Percentiles rank a stretch among this genome's conserved stretches.
These are phyloP conservation scores for Trichomycterus rosablanca DNA, from an alignment of 2,113 vertebrate genomes.

Conservation along the genomic window DNA sequence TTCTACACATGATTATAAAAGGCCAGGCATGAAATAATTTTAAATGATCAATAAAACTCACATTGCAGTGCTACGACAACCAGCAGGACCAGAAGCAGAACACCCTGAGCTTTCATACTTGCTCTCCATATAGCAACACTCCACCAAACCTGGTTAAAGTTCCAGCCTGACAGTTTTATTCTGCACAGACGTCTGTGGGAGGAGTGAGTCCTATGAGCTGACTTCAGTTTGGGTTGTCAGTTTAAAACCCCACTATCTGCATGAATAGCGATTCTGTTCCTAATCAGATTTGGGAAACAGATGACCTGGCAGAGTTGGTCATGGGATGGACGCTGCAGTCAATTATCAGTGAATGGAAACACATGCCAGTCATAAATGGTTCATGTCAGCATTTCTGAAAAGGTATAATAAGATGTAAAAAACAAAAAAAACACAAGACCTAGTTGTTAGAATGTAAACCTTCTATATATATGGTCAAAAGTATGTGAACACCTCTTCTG, in stretches of 20 bases:
- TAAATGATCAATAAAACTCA: slow-evolving; percentile 46
- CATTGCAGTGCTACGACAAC: slow-evolving; percentile 55
- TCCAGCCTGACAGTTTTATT: slow-evolving; percentile 28
- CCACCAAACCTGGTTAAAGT: slow-evolving; percentile 32
- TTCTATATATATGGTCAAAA: too few relatives aligned
- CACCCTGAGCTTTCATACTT: slow-evolving; percentile 54
- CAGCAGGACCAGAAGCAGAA: slow-evolving; percentile 51
- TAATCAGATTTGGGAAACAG: slow-evolving; percentile 55
- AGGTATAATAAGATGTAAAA: too few relatives aligned
- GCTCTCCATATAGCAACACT: slow-evolving; percentile 14
- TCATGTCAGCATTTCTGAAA: slow-evolving; percentile 11
- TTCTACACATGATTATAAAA: too few relatives aligned
- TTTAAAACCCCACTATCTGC: slow-evolving; percentile 39
- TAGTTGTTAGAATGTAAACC: too few relatives aligned
- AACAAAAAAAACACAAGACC: too few relatives aligned
- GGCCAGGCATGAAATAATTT: too few relatives aligned
- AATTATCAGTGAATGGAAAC: slow-evolving; percentile 18
- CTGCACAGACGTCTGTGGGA: slow-evolving; percentile 45
- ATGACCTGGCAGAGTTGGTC: slow-evolving; percentile 45
- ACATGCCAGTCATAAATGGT: slow-evolving; percentile 52
- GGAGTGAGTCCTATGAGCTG: slow-evolving; percentile 52
- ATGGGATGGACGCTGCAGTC: slow-evolving; percentile 45
- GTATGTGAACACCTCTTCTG: too few relatives aligned
- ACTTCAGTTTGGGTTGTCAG: slow-evolving; percentile 40
- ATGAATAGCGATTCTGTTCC: slow-evolving; percentile 44